phyloP scores from a whole-genome alignment of 2,797 vertebrate genomes.

The Notolepis coatsorum region DNA sequence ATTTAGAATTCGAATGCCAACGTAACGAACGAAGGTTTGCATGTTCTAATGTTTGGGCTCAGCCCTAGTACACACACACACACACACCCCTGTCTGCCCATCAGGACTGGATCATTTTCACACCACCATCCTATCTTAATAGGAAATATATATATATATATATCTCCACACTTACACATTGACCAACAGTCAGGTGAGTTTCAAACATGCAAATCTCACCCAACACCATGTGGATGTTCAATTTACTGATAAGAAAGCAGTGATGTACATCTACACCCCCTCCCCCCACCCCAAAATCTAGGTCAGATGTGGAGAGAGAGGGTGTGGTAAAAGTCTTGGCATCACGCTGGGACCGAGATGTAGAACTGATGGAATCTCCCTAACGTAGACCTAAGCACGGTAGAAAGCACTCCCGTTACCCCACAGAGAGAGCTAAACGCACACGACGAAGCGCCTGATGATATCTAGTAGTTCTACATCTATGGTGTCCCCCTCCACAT shows the following conservation, averaged over 20 bases:
- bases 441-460: conserved; percentile 57
- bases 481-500: no score
- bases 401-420: conserved; percentile 39
- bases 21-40: no score
- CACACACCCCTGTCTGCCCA: background rate
- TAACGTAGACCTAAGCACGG: conserved; percentile 53
- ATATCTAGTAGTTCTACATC: conserved; percentile 19
- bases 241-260: conserved; percentile 61
- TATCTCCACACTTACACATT: conserved; percentile 28
- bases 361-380: conserved; percentile 65
- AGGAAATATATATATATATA: conserved; percentile 23
- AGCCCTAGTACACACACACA: background rate
- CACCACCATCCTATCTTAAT: conserved; percentile 29
- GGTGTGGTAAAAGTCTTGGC: conserved; percentile 56
- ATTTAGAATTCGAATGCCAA: no score
- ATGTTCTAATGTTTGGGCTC: no score
- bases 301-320: conserved; percentile 63
- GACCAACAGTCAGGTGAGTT: conserved; percentile 49
- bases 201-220: conserved; percentile 40
- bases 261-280: conserved; percentile 61
- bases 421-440: conserved; percentile 39
- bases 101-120: conserved; percentile 23
- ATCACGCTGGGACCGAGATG: conserved; percentile 64
- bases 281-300: conserved; percentile 56
- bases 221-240: conserved; percentile 46